Evolutionary conservation across 2,797 vertebrate genomes (phyloP).

Genomic region (Halcyon smyrnensis): DNA sequence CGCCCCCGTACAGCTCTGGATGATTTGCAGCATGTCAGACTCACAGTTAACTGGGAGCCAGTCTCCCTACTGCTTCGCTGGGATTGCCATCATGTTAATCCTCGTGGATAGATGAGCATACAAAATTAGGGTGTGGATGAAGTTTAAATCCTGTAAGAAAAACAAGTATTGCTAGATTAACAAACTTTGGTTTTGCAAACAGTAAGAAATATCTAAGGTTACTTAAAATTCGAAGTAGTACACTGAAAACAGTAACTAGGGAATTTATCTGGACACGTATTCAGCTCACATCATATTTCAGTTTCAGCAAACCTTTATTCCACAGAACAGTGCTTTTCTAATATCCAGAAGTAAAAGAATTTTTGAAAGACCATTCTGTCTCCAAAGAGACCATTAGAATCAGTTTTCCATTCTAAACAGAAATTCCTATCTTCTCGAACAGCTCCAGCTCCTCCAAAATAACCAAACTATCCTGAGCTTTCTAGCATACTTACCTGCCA

Average conservation of each 20-base stretch:
- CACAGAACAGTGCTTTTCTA: neutral
- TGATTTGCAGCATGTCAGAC: neutral
- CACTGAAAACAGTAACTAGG: neutral
- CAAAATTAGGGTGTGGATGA: neutral
- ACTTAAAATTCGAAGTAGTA: neutral
- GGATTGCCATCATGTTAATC: neutral
- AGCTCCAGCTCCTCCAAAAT: constrained; percentile 47
- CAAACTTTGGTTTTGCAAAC: neutral
- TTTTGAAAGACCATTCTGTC: constrained; percentile 34
- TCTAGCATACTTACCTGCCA: neutral
- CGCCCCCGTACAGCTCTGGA: neutral
- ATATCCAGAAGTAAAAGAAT: neutral
- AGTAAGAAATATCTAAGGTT: neutral
- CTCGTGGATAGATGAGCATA: rapidly evolving
- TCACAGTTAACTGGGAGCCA: neutral
- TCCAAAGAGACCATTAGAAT: constrained; percentile 45
- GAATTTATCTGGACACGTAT: neutral
- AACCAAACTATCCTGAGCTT: constrained; percentile 42
- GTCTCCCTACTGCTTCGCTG: neutral
- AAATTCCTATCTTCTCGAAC: constrained; percentile 34
- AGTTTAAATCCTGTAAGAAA: neutral
- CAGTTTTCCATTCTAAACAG: constrained; percentile 36
- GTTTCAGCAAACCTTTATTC: neutral
- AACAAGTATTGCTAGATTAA: neutral
- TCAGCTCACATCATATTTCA: neutral